These are phyloP conservation scores for Sapajus apella DNA, from an alignment of 2,113 vertebrate genomes.

Conservation along the genomic window DNA sequence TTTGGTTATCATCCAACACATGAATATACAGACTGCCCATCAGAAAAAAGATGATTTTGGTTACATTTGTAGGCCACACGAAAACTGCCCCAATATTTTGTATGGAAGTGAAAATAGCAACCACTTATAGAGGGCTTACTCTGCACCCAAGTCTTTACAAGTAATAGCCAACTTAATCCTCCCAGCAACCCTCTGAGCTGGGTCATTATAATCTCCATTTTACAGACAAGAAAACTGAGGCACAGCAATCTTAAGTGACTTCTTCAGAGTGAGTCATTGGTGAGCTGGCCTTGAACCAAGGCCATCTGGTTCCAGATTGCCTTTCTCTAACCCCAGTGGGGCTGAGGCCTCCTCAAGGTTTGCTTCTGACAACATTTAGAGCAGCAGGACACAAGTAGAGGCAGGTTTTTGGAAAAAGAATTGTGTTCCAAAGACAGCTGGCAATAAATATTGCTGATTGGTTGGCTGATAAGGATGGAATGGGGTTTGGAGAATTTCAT, in stretches of 20 bases:
- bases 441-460: conserved; percentile 53
- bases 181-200: neutral
- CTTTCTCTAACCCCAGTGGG: conserved; percentile 36
- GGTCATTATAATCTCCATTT: conserved; percentile 11
- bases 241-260: neutral
- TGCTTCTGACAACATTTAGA: conserved; percentile 47
- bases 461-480: conserved; percentile 69
- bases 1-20: neutral
- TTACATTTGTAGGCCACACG: neutral
- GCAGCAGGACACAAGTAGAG: conserved; percentile 51
- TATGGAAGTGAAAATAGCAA: neutral
- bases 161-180: neutral
- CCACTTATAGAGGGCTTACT: neutral
- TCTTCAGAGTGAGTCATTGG: neutral
- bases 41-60: neutral
- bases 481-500: conserved; percentile 56
- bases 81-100: neutral
- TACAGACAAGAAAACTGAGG: conserved; percentile 42
- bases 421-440: conserved; percentile 52
- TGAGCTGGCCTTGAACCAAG: conserved; percentile 45
- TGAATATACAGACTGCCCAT: neutral
- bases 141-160: neutral
- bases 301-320: conserved; percentile 27
- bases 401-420: conserved; percentile 20
- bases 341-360: conserved; percentile 33